Evolutionary conservation across 30 jellyfish, hydroid and myxozoan species (phyloP).

Genomic region (Aurelia coerulea): DNA sequence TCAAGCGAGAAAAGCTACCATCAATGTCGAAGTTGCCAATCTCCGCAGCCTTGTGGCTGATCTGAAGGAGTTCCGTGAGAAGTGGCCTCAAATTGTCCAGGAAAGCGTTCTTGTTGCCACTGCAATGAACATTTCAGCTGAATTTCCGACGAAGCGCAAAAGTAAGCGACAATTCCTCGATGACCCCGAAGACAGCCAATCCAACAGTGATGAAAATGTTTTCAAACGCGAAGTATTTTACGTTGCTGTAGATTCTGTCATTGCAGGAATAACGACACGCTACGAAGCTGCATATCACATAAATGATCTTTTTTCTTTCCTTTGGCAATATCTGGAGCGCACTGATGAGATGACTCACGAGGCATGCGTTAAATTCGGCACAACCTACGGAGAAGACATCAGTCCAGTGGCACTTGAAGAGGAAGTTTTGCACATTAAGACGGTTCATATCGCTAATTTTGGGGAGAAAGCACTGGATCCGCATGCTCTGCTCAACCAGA

Average conservation of each 20-base stretch:
- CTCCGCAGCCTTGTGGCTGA: slow-evolving; percentile 56
- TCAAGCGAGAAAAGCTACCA: slow-evolving; percentile 64
- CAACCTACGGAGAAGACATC: slow-evolving; percentile 28
- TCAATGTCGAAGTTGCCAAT: slow-evolving; percentile 49
- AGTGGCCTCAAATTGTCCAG: slow-evolving; percentile 51
- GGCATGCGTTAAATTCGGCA: slow-evolving; percentile 36
- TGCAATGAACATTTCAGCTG: slow-evolving; percentile 37
- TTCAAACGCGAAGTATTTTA: slow-evolving; percentile 22
- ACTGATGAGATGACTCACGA: slow-evolving; percentile 29
- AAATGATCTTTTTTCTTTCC: slow-evolving; percentile 44
- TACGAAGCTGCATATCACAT: slow-evolving; percentile 49
- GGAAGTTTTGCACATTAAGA: slow-evolving; percentile 41
- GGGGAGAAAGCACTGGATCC: slow-evolving; percentile 61
- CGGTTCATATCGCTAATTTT: slow-evolving; percentile 56
- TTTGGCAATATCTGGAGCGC: slow-evolving; percentile 35
- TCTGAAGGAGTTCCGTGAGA: slow-evolving; percentile 53
- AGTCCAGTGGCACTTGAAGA: slow-evolving; percentile 56
- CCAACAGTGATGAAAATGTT: slow-evolving; percentile 39
- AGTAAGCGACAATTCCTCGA: slow-evolving; percentile 33
- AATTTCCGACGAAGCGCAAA: slow-evolving; percentile 43
- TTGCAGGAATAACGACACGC: slow-evolving; percentile 63
- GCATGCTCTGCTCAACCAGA: slow-evolving; percentile 30
- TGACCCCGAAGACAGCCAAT: slow-evolving; percentile 44
- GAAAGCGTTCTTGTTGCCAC: slow-evolving; percentile 57
- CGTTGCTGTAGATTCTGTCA: slow-evolving; percentile 35